Base-by-base conservation (phyloP, 2,888 invertebrate species). In the Lasioglossum leucozonium region DNA sequence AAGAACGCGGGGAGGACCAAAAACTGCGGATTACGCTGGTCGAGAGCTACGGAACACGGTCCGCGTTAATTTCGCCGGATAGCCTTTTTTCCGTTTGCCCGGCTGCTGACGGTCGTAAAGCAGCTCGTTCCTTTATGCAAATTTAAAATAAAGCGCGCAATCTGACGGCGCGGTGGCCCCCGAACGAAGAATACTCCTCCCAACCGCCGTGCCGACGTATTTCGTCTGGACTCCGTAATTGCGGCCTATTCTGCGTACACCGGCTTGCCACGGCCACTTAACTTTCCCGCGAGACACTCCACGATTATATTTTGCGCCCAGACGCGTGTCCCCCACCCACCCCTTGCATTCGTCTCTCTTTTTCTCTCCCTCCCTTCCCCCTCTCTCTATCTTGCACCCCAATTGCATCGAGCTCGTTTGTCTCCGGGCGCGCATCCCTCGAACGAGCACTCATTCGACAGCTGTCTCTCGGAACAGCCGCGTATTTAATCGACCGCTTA, bases 181-280 rank as follows among this genome's bases (percentile, higher is more conserved):
- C 71, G 84, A 86, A 86, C 72, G 86, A 82, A 86, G 82, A 90
- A 85, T 84, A 83, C 73, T 79, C 73, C 34, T 2, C 80, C 37
- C 11, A 30, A n/a, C 30, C 75, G 44, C 51, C 79, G 74, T n/a
- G 67, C 47, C n/a, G 67, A 40, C 82, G 83, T 79, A 82, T 91
- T 87, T 89, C 87, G 89, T 89, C 89, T 89, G 90, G 89, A 82
- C 89, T 88, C 76, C 84, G 91, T 91, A 91, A 91, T 91, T 91
- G 91, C 89, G 81, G 82, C 86, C 88, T 88, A 91, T 91, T 91
- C 89, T 88, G 83, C 86, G 76, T 74, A 78, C 76, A 77, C 75
- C 78, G 81, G 83, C 88, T 89, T 88, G 83, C 87, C 90, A 84
- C 82, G 74, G 83, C 88, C 90, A 90, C 90, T 90, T 90, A 90